These are phyloP conservation scores for Dynastes maya DNA, from an alignment of 2,888 invertebrate species.

Conservation along the genomic window DNA sequence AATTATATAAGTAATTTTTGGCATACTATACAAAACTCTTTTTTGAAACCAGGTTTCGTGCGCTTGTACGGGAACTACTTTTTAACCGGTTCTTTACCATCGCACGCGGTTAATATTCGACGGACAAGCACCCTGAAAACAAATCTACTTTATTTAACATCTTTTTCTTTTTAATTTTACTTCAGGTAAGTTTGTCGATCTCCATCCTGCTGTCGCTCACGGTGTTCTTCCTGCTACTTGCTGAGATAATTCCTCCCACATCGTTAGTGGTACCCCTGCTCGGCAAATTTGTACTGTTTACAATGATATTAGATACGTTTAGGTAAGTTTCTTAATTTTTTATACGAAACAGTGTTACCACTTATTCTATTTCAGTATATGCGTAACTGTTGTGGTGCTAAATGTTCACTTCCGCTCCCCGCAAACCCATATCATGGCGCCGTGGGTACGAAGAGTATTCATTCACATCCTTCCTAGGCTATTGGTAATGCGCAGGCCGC, in stretches of 20 bases:
- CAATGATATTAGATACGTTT: constrained; percentile 96
- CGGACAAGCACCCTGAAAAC: too few relatives aligned
- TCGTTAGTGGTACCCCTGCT: constrained; percentile 94
- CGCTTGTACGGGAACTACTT: too few relatives aligned
- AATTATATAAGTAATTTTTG: too few relatives aligned
- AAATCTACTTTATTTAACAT: neutral
- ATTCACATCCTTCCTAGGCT: constrained; percentile 96
- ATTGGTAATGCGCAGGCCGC: constrained; percentile 92
- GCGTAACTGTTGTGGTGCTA: constrained; percentile 86
- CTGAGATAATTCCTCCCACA: constrained; percentile 92
- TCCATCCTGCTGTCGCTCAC: constrained; percentile 95
- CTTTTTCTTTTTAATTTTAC: neutral
- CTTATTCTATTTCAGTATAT: constrained; percentile 64
- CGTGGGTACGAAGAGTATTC: constrained; percentile 96
- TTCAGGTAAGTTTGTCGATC: constrained; percentile 92
- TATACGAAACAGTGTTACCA: constrained; percentile 4
- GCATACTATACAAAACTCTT: too few relatives aligned
- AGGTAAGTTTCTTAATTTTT: constrained; percentile 75
- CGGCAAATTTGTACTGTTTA: constrained; percentile 95
- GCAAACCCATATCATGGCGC: constrained; percentile 98
- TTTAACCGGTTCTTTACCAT: too few relatives aligned
- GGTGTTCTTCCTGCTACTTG: constrained; percentile 95
- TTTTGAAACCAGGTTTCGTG: too few relatives aligned
- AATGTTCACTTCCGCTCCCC: constrained; percentile 99
- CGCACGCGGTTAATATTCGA: too few relatives aligned